These are phyloP conservation scores for Taeniopygia guttata DNA, from an alignment of 2,797 vertebrate genomes.

Conservation along the genomic window DNA sequence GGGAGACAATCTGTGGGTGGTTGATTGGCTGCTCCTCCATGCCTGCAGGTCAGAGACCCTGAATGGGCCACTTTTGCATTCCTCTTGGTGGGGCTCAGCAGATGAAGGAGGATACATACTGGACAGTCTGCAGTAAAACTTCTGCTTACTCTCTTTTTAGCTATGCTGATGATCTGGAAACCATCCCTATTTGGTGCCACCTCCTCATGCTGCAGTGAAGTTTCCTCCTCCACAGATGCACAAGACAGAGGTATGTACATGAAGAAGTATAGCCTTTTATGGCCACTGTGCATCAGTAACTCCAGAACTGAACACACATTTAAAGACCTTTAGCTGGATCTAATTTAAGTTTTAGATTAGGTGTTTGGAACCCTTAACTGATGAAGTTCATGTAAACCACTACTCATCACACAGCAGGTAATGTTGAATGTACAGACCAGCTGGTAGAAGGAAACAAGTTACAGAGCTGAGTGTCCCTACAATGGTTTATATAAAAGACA, in stretches of 20 bases:
- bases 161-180: background rate
- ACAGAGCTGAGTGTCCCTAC: background rate
- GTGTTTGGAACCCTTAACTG: background rate
- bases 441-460: background rate
- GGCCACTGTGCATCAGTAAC: background rate
- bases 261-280: background rate
- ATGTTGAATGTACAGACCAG: background rate
- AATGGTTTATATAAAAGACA: background rate
- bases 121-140: background rate
- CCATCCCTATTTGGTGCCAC: background rate
- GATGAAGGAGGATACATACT: background rate
- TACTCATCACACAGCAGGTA: background rate
- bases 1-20: background rate
- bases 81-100: background rate
- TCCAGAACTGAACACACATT: background rate
- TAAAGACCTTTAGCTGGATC: background rate
- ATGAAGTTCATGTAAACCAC: background rate
- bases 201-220: background rate
- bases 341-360: background rate
- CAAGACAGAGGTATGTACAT: rapidly evolving
- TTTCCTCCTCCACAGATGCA: background rate
- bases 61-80: background rate
- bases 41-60: background rate
- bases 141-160: background rate
- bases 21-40: background rate